Evolutionary conservation across 2,888 invertebrate genomes (phyloP), one percentile per base, ranked within the genome.

Genomic region (Lasioglossum oenotherae): DNA sequence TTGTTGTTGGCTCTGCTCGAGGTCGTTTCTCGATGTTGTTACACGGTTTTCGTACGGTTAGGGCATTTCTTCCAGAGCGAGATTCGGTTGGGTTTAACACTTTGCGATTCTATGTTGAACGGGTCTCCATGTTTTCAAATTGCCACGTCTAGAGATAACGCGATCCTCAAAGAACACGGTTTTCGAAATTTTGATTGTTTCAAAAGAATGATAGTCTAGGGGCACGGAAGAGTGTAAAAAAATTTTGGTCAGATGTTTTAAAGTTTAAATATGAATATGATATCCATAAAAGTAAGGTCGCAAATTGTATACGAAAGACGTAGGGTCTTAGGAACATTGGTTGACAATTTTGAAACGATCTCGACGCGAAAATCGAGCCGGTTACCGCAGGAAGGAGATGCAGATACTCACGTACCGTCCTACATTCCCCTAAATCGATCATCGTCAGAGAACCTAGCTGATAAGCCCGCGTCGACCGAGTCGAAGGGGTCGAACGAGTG

Each of bases 321-420:
- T 19, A 53, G 3, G 53, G 23, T 8, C 4, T 53, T 53, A 10
- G 10, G 5, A 4, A 12, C 14, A 5, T 5, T 14, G 1, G 60
- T 27, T n/a, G 14, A 16, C 60, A n/a, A 60, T 60, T 27, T 6
- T 23, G 46, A 44, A 46, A 67, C 76, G 64, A 76, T 44, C 27
- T 76, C 41, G 19, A 31, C 44, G 71, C 41, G n/a, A n/a, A 10
- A 41, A 23, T 71, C 12, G 44, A 41, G 35, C n/a, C 71, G 71
- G n/a, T 27, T 72, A 44, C 44, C 41, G 60, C 60, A 27, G 12
- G 27, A 27, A 31, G 14, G 60, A 78, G 78, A 85, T 73, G 76
- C 82, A 81, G 80, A 82, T 86, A 85, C 79, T 84, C 77, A 87
- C 78, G 82, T 88, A 89, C 89, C 89, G 89, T 89, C 89, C 89